Base-by-base conservation (phyloP, 2,113 vertebrate species). In the Silurus glanis region DNA sequence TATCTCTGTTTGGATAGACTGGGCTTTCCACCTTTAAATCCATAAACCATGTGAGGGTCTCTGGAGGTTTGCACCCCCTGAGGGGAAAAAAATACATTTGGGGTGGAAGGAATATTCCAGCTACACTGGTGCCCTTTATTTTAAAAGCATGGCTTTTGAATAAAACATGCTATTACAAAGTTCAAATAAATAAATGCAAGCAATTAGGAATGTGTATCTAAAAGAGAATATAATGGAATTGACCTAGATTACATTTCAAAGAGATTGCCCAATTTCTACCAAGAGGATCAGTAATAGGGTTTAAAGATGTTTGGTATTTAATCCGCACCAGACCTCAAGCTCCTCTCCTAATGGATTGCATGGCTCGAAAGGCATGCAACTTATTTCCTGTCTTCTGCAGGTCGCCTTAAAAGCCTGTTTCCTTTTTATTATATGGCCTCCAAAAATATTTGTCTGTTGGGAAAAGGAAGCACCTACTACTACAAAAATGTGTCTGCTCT, bases 1-100 rank as follows among this genome's bases (percentile, higher is more conserved):
- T 76, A 67, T 84, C 83, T 19, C 37, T 28, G 59, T 66, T 85
- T 79, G 64, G 83, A 75, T 9, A 85, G 8, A 25, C 74, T 55
- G 58, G 19, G 45, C n/a, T 28, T 67, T 67, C 17, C 9, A 67
- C 2, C 47, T 25, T 66, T 82, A 64, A 21, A 49, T 83, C 81
- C 9, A 25, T 28, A 66, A 83, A 16, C 62, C 37, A 83, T 5
- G n/a, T 13, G 23, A 64, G 45, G 45, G 23, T 49, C 61, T 82
- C 28, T 37, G 55, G 17, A 10, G 55, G 78, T 4, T 59, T 80
- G n/a, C 21, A 9, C 17, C 25, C 56, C 75, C 14, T 1, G 13
- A 12, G 6, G 59, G 4, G 21, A 13, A 17, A 59, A 25, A 28
- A 6, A 64, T 9, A 12, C 0, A 8, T 23, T n/a, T 53, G 49